phyloP scores from a whole-genome alignment of 2,888 invertebrate genomes.

The Saturnia pavonia region DNA sequence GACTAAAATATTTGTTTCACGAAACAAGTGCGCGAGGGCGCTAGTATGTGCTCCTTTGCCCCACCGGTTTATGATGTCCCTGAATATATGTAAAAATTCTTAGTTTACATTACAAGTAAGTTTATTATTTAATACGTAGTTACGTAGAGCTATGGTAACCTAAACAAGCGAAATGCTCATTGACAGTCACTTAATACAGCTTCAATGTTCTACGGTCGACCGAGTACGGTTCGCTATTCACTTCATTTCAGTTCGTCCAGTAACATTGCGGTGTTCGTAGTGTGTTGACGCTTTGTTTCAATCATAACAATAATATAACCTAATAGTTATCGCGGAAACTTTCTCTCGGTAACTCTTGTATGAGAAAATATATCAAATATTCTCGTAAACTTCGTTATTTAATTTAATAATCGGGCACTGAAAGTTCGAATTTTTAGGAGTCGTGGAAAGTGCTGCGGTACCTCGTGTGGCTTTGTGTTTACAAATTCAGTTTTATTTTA shows the following conservation, averaged over 20 bases:
- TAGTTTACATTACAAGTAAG: background rate
- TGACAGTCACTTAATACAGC: conserved; percentile 7
- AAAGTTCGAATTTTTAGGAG: conserved; percentile 17
- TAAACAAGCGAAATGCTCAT: background rate
- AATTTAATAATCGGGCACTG: background rate
- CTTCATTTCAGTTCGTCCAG: conserved; percentile 49
- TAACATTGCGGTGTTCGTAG: conserved; percentile 53
- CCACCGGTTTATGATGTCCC: background rate
- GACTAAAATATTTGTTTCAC: background rate
- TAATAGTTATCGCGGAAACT: conserved; percentile 42
- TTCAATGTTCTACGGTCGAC: conserved; percentile 25
- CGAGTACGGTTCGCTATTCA: conserved; percentile 44
- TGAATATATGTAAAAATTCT: background rate
- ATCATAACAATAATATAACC: conserved; percentile 69
- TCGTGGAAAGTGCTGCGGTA: conserved; percentile 10
- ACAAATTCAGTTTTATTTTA: conserved; percentile 62
- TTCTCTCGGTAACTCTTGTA: background rate
- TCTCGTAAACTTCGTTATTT: background rate
- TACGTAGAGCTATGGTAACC: background rate
- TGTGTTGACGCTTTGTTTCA: conserved; percentile 45
- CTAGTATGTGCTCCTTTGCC: background rate
- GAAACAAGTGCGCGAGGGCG: background rate
- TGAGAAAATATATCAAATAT: background rate
- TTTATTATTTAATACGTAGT: background rate
- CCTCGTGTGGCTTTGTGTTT: conserved; percentile 61